Percentiles rank a stretch among this genome's conserved stretches.
These are phyloP conservation scores for Chesias legatella DNA, from an alignment of 2,888 invertebrate genomes.

Conservation along the genomic window DNA sequence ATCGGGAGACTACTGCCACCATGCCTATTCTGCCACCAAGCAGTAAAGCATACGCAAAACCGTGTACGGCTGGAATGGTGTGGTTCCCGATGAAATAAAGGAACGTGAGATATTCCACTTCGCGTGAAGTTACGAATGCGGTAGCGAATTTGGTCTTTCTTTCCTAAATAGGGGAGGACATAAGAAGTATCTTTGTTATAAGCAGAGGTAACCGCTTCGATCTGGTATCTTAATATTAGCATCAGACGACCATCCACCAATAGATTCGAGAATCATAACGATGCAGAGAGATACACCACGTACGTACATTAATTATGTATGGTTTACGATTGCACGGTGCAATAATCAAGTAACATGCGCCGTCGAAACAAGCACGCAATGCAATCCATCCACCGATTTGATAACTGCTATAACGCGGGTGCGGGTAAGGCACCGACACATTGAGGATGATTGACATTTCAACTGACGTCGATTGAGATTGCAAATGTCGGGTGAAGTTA, in stretches of 20 bases:
- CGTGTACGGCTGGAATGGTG: too few species aligned
- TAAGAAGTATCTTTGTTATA: too few species aligned
- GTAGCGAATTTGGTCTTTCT: too few species aligned
- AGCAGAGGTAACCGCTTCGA: too few species aligned
- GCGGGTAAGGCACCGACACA: constrained; percentile 22
- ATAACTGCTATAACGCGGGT: constrained; percentile 45
- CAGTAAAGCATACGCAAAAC: too few species aligned
- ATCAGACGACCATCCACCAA: background rate
- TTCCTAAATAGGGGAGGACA: too few species aligned
- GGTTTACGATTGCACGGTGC: constrained; percentile 30
- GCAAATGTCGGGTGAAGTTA: constrained; percentile 1
- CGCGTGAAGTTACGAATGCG: too few species aligned
- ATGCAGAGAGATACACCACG: constrained; percentile 6
- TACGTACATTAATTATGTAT: constrained; percentile 29
- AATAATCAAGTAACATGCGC: constrained; percentile 31
- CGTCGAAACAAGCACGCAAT: constrained; percentile 51
- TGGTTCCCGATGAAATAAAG: too few species aligned
- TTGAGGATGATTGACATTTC: background rate
- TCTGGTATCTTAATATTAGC: too few species aligned
- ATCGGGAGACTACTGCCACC: too few species aligned
- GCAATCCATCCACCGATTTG: constrained; percentile 49
- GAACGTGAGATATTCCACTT: too few species aligned
- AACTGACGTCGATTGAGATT: constrained; percentile 3
- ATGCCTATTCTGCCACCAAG: too few species aligned
- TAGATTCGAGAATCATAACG: background rate